Percentiles rank a stretch among this genome's conserved stretches.
Evolutionary conservation across 2,797 vertebrate genomes (phyloP).

Genomic region (Melanotaenia boesemani): DNA sequence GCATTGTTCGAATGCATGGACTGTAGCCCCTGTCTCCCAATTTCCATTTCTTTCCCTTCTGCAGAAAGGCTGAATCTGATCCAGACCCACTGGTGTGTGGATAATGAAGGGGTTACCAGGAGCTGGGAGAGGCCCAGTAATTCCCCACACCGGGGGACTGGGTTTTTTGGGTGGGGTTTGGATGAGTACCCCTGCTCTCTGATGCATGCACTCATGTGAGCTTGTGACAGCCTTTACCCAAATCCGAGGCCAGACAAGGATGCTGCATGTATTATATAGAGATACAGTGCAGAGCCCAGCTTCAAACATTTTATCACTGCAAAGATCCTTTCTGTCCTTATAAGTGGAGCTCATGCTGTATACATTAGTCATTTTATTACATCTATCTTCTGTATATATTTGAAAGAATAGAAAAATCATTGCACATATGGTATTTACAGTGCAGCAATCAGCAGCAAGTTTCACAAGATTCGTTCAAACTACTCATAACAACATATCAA

Average conservation of each 20-base stretch:
- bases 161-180: conserved; percentile 87
- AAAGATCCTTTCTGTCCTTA: conserved; percentile 25
- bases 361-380: conserved; percentile 35
- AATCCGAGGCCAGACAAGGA: conserved; percentile 82
- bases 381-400: conserved; percentile 28
- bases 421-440: conserved; percentile 13
- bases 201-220: conserved; percentile 88
- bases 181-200: conserved; percentile 86
- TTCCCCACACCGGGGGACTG: conserved; percentile 86
- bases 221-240: conserved; percentile 83
- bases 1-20: conserved; percentile 85
- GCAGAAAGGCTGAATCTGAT: conserved; percentile 85
- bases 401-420: not conserved
- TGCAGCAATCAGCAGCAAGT: conserved; percentile 1
- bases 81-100: conserved; percentile 88
- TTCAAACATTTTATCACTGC: conserved; percentile 48
- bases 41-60: conserved; percentile 75
- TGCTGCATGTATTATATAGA: conserved; percentile 77
- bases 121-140: conserved; percentile 89
- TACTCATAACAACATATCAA: conserved; percentile 9
- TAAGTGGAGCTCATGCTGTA: conserved; percentile 37
- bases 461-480: not conserved
- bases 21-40: conserved; percentile 79
- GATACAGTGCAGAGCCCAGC: conserved; percentile 59
- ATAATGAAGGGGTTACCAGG: conserved; percentile 89